Evolutionary conservation across 2,113 vertebrate species (phyloP), one percentile per base, ranked within the genome.

Genomic region (Pterophyllum scalare): DNA sequence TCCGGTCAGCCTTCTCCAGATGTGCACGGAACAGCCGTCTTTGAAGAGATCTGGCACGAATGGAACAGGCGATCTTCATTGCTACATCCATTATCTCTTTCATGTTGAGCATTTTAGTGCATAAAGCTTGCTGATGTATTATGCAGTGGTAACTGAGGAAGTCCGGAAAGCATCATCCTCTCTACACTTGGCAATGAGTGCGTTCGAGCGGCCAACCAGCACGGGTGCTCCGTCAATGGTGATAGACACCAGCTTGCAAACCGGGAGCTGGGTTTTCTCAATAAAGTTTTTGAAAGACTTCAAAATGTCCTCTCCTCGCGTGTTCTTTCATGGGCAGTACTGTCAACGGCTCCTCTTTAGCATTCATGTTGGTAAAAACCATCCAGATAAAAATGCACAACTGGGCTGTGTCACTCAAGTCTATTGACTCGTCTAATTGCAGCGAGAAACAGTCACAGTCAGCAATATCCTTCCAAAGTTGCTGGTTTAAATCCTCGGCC

Each of bases 81-180:
- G 65, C 17, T 3, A 84, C 78, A 79, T 70, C 75, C 74, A 75
- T 84, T 0, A 75, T 57, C 52, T 61, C 74, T 86, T 89, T 83
- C 77, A 84, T 89, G n/a, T 84, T 87, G 0, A 81, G 79, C 35
- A 84, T 72, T 79, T 40, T 40, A 12, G 38, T 11, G 12, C 38
- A 12, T 40, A 35, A 35, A 2, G 33, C 33, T 35, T 35, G 33
- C 12, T 64, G 7, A 35, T 35, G 33, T 5, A 40, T 64, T n/a
- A 64, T 13, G 7, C 11, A 40, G 2, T 54, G 26, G 5, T 74
- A 56, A 56, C 13, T 54, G 4, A 74, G 67, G 19, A 56, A 52
- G 17, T 38, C n/a, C 0, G 70, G 11, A 83, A 82, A 22, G n/a
- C 57, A 74, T 80, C 15, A 1, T 46, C n/a, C 5, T 35, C n/a